Conservation (phyloP, 2,888 invertebrate species). For the Axea sp. region DNA sequence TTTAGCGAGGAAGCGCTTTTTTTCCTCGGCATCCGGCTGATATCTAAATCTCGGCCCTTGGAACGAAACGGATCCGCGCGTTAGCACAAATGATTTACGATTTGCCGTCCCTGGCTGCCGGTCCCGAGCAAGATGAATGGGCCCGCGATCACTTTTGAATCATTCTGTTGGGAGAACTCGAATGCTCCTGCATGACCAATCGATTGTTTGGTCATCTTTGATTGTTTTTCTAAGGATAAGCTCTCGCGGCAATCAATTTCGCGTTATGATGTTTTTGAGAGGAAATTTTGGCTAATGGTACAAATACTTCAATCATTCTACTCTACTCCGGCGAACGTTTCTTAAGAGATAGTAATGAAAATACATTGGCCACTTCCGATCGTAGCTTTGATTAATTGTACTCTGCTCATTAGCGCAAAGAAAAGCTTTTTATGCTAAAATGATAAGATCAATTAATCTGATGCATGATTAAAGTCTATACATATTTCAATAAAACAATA, state of each 20-base stretch:
- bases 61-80: slow-evolving; percentile 70
- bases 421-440: no score
- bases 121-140: slow-evolving; percentile 61
- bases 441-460: no score
- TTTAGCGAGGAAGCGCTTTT: slow-evolving; percentile 71
- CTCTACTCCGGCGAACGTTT: background rate
- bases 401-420: background rate
- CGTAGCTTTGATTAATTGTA: slow-evolving; percentile 25
- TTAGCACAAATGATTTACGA: slow-evolving; percentile 71
- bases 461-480: no score
- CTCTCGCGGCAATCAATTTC: slow-evolving; percentile 32
- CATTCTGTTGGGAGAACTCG: slow-evolving; percentile 27
- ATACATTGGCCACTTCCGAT: slow-evolving; percentile 1
- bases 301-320: background rate
- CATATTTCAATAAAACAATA: no score
- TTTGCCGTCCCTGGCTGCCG: slow-evolving; percentile 63
- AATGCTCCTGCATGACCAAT: slow-evolving; percentile 39
- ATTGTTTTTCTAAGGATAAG: slow-evolving; percentile 41
- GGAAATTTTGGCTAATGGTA: slow-evolving; percentile 12
- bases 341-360: slow-evolving; percentile 22
- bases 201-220: slow-evolving; percentile 44
- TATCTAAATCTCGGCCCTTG: slow-evolving; percentile 73
- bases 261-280: slow-evolving; percentile 28
- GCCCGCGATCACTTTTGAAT: slow-evolving; percentile 47
- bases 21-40: slow-evolving; percentile 67